Evolutionary conservation across 2,797 vertebrate species (phyloP).

Genomic region (Hirundo rustica): DNA sequence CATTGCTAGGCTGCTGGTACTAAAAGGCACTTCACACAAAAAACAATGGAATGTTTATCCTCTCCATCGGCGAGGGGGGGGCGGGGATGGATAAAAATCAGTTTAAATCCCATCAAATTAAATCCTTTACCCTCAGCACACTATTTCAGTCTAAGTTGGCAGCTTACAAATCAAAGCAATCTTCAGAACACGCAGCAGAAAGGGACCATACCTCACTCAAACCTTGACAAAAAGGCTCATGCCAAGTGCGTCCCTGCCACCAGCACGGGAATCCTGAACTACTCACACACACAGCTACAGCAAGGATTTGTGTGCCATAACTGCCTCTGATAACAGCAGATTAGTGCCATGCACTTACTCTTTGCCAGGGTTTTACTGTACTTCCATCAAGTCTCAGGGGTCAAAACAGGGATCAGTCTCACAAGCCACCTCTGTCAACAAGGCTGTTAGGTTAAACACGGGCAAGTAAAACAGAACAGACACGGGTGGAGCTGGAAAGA

Average conservation of each 20-base stretch:
- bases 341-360: background rate
- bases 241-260: background rate
- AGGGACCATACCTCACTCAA: background rate
- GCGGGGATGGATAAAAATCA: background rate
- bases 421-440: background rate
- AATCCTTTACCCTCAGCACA: background rate
- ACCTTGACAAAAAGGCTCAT: background rate
- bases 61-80: background rate
- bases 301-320: background rate
- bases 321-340: background rate
- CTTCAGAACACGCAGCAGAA: background rate
- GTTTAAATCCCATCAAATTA: background rate
- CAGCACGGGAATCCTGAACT: background rate
- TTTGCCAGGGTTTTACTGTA: background rate
- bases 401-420: background rate
- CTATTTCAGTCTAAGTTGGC: background rate
- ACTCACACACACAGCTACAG: background rate
- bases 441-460: background rate
- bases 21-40: slow-evolving; percentile 21
- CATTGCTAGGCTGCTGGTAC: slow-evolving; percentile 27
- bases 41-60: slow-evolving; percentile 34
- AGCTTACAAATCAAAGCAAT: background rate
- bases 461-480: background rate
- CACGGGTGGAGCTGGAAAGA: background rate
- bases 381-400: background rate